Base-by-base conservation (phyloP, 2,113 vertebrate species). In the Larimichthys polyactis region DNA sequence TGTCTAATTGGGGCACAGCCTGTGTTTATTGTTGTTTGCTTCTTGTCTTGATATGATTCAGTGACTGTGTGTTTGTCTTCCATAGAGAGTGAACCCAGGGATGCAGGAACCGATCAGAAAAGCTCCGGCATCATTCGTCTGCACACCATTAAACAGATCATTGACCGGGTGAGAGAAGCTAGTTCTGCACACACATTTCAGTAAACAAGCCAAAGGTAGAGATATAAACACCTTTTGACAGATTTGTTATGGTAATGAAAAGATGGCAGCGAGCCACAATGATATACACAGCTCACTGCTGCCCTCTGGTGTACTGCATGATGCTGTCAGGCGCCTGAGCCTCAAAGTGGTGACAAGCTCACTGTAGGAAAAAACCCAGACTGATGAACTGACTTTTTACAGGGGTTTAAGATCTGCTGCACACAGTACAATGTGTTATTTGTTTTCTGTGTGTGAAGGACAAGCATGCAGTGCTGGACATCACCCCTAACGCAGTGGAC, bases 141-240 rank as follows among this genome's bases (percentile, higher is more conserved):
- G 82, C 98, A 99, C 89, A 99, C 98, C 36, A 99, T 99, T 88
- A 99, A 99, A 87, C 97, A 99, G 93, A 99, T 99, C 71, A 99
- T 99, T 2, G 98, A 99, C 89, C 95, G 96, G 89, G 98, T 99
- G 94, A 96, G 97, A 92, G 51, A 65, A 66, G 57, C 24, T 16
- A 68, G 7, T 63, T 22, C 4, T 51, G 29, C 70, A 74, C 55
- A 44, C 40, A 40, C 32, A 12, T 40, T 75, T 36, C 36, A 67
- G 54, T 14, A 27, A 20, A 40, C 27, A 52, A 9, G 3, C 7
- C 44, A 58, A 65, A 17, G 17, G 68, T 19, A 7, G 5, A 55
- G 6, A 49, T 48, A 16, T 2, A 43, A 48, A 70, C 16, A 43
- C 70, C 4, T 69, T 75, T 19, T 81, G n/a, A 57, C 43, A 10